Percentiles rank a stretch among this genome's conserved stretches.
phyloP scores from a whole-genome alignment of 2,797 vertebrate genomes.

The Enteromius afrohamiltoni region DNA sequence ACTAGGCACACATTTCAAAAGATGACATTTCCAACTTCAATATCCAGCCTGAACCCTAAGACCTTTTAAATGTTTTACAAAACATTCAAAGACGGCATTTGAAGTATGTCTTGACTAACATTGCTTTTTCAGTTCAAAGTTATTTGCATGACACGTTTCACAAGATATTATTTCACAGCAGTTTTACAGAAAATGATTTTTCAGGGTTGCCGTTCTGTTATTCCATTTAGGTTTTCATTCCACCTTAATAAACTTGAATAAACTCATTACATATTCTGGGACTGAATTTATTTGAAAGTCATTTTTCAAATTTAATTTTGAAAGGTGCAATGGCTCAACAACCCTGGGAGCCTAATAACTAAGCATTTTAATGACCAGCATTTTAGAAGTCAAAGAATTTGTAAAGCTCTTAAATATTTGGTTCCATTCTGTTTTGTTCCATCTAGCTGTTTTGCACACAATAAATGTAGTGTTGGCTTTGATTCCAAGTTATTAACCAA shows the following conservation, averaged over 20 bases:
- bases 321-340: neutral
- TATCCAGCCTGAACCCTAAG: neutral
- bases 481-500: neutral
- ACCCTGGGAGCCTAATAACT: neutral
- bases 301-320: neutral
- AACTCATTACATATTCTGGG: neutral
- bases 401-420: neutral
- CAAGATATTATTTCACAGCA: neutral
- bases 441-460: neutral
- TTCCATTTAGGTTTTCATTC: neutral
- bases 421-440: neutral
- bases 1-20: neutral
- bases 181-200: neutral
- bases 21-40: neutral
- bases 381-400: neutral
- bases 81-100: neutral
- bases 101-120: neutral
- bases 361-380: neutral
- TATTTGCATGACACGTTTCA: neutral
- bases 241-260: neutral
- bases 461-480: neutral
- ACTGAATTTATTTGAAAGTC: neutral
- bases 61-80: neutral
- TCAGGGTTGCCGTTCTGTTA: neutral
- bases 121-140: neutral